Conservation (phyloP, 1,140 invertebrate species). For the Nebria ingens region DNA sequence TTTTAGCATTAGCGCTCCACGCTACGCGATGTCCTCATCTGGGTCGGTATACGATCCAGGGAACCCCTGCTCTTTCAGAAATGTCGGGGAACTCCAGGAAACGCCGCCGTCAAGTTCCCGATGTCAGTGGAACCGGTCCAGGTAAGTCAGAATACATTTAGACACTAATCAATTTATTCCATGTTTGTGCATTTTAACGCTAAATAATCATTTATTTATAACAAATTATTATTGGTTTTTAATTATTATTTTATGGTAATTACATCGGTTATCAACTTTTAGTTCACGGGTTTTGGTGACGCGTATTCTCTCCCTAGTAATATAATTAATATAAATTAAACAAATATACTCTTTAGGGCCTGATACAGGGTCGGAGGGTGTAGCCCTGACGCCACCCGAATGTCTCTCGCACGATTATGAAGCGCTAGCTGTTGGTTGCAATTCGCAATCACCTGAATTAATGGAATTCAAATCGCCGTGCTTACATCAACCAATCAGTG, state of each 20-base stretch:
- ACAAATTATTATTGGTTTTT: too few species aligned
- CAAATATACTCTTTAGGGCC: slow-evolving; percentile 24
- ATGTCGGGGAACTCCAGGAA: slow-evolving; percentile 22
- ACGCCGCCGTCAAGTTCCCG: slow-evolving; percentile 17
- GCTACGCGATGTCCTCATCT: slow-evolving; percentile 56
- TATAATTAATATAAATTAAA: too few species aligned
- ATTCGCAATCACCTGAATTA: slow-evolving; percentile 42
- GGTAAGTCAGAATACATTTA: too few species aligned
- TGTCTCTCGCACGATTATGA: slow-evolving; percentile 41
- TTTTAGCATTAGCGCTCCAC: slow-evolving; percentile 53
- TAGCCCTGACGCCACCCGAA: slow-evolving; percentile 19
- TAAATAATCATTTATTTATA: too few species aligned
- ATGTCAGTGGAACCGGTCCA: background rate
- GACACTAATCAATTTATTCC: too few species aligned
- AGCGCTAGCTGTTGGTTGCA: slow-evolving; percentile 54
- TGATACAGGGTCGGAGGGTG: slow-evolving; percentile 26
- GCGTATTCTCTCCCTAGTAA: too few species aligned
- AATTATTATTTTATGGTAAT: too few species aligned
- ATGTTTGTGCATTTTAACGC: too few species aligned
- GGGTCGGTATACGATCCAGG: slow-evolving; percentile 51
- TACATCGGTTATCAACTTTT: too few species aligned
- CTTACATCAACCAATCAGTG: slow-evolving; percentile 21
- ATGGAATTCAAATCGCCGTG: slow-evolving; percentile 61
- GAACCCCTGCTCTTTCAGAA: background rate
- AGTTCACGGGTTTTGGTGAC: background rate